Evolutionary conservation across 2,113 vertebrate species (phyloP), one percentile per base, ranked within the genome.

Genomic region (Myrmecophaga tridactyla): DNA sequence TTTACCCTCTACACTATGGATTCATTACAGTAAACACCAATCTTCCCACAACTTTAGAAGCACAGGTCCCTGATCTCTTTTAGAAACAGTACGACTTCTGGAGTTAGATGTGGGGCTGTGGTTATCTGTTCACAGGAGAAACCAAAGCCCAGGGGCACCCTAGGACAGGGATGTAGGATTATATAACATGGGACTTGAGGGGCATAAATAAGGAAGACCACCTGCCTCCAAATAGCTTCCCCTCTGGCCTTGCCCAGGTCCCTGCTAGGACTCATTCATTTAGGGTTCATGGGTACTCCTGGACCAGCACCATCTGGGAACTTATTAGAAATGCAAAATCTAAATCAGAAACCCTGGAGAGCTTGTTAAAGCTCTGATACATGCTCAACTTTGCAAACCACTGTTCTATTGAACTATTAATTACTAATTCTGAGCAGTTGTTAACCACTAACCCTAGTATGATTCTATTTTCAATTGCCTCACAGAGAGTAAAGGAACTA

Each of bases 301-400:
- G 7, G 60, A 69, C 36, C 48, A 43, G 1, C 8, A 43, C 56
- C 31, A 31, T 75, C 51, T 29, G 31, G 75, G 39, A 92, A 60
- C 75, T 91, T 72, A 34, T 21, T 91, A 86, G 91, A 90, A 72
- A 92, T 82, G 48, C 27, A 56, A 9, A 80, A n/a, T 69, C n/a
- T 56, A 58, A 89, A 53, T 85, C 48, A 90, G 60, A 81, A 73
- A 60, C 56, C 62, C 51, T 89, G 46, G 58, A n/a, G n/a, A n/a
- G n/a, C n/a, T n/a, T n/a, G n/a, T n/a, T n/a, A n/a, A n/a, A n/a
- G n/a, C n/a, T 90, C 89, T 73, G 73, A 39, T 8, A 6, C 36
- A 62, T 39, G 20, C 46, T 84, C 10, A 34, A 62, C 67, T 63
- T 46, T 95, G 84, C 90, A 48, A 94, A 80, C 14, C 2, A 58